Evolutionary conservation across 2,113 vertebrate genomes (phyloP).

Genomic region (Ploceus nigricollis): DNA sequence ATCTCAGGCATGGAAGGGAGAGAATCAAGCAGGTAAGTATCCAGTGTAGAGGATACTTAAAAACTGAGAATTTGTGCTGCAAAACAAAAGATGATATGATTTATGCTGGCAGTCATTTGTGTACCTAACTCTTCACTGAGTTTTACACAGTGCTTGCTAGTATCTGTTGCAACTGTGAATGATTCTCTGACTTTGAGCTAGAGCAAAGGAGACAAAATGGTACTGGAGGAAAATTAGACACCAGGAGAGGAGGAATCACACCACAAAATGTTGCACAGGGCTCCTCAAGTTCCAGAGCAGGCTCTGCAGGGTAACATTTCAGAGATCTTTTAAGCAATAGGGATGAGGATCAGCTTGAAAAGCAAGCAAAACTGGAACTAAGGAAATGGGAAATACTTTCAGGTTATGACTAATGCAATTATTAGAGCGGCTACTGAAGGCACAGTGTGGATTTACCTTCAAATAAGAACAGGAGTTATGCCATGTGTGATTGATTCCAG

Average conservation of each 20-base stretch:
- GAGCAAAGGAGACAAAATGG: not conserved
- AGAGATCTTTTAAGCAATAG: not conserved
- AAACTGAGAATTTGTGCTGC: not conserved
- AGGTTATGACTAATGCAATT: constrained; percentile 50
- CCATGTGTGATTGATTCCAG: constrained; percentile 48
- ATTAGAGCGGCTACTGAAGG: constrained; percentile 4
- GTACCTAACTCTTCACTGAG: not conserved
- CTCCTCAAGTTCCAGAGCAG: not conserved
- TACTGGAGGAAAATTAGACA: not conserved
- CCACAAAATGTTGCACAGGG: not conserved
- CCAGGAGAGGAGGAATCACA: not conserved
- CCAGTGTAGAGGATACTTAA: not conserved
- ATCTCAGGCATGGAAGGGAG: not conserved
- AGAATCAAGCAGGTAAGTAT: not conserved
- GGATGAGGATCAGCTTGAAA: constrained; percentile 3
- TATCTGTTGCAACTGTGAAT: not conserved
- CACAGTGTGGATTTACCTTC: constrained; percentile 16
- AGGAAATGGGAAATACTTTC: constrained; percentile 37
- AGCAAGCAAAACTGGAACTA: constrained; percentile 24
- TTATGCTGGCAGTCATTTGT: not conserved
- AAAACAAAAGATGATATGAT: not conserved
- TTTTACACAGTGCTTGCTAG: not conserved
- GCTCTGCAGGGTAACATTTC: not conserved
- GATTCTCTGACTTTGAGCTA: not conserved
- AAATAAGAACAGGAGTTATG: constrained; percentile 17